Evolutionary conservation across 2,888 invertebrate species (phyloP).

Genomic region (Corbicula japonica): DNA sequence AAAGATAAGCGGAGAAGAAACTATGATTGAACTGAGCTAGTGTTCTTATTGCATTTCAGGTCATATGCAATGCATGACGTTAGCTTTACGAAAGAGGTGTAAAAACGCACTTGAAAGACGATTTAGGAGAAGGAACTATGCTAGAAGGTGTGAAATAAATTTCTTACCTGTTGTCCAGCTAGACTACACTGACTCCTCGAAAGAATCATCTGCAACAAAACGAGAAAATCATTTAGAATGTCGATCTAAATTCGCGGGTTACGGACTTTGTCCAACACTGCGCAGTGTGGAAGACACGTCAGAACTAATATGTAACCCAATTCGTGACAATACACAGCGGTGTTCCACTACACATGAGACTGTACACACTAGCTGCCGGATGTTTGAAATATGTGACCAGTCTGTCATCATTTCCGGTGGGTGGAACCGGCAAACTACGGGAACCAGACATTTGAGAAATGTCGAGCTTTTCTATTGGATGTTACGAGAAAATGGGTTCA

Average conservation of each 20-base stretch:
- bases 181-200: slow-evolving; percentile 52
- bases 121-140: slow-evolving; percentile 81
- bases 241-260: slow-evolving; percentile 82
- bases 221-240: slow-evolving; percentile 82
- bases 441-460: slow-evolving; percentile 84
- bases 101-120: slow-evolving; percentile 85
- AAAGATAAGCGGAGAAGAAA: too few species aligned
- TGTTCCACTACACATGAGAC: slow-evolving; percentile 86
- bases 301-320: slow-evolving; percentile 86
- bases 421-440: slow-evolving; percentile 87
- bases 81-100: slow-evolving; percentile 87
- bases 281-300: slow-evolving; percentile 86
- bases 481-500: slow-evolving; percentile 87
- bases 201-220: slow-evolving; percentile 59
- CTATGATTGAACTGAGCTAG: too few species aligned
- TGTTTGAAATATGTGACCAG: slow-evolving; percentile 88
- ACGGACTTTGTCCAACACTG: slow-evolving; percentile 85
- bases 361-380: slow-evolving; percentile 86
- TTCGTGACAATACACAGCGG: slow-evolving; percentile 87
- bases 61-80: slow-evolving; percentile 86
- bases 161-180: slow-evolving; percentile 87
- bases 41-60: slow-evolving; percentile 78
- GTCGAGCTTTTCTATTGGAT: slow-evolving; percentile 85
- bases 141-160: slow-evolving; percentile 87
- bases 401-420: slow-evolving; percentile 88